Percentiles rank a stretch among this genome's conserved stretches.
These are phyloP conservation scores for Diprion similis DNA, from an alignment of 1,140 invertebrate genomes.

Conservation along the genomic window DNA sequence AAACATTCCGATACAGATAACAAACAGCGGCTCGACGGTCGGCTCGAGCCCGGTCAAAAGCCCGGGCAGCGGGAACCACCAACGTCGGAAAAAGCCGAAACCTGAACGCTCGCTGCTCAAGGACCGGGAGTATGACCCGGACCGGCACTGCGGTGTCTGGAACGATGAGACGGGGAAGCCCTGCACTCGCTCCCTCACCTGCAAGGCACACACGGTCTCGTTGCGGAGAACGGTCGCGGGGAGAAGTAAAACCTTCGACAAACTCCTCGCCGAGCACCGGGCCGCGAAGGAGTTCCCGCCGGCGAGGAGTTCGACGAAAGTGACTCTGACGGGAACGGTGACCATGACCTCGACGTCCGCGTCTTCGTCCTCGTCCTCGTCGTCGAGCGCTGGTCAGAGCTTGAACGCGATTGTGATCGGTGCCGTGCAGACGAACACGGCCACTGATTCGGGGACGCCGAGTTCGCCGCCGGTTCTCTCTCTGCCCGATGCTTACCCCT, in stretches of 20 bases:
- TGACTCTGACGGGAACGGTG: constrained; percentile 44
- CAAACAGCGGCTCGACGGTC: constrained; percentile 42
- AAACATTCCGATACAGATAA: constrained; percentile 37
- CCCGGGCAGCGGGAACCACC: constrained; percentile 45
- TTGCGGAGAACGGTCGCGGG: constrained; percentile 76
- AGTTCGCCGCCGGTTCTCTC: constrained; percentile 58
- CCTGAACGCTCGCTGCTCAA: constrained; percentile 68
- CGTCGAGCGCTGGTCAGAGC: constrained; percentile 19
- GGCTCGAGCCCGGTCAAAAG: constrained; percentile 51
- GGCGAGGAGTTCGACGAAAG: constrained; percentile 42
- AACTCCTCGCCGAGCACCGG: constrained; percentile 78
- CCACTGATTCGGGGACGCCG: constrained; percentile 43
- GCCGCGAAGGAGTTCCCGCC: constrained; percentile 66
- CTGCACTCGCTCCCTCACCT: constrained; percentile 83
- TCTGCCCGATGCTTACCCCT: constrained; percentile 57
- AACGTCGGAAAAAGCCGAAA: constrained; percentile 64
- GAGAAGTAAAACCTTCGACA: constrained; percentile 79
- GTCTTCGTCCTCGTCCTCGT: constrained; percentile 25
- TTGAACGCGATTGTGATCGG: constrained; percentile 33
- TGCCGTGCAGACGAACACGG: constrained; percentile 34
- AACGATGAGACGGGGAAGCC: constrained; percentile 73
- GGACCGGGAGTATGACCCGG: constrained; percentile 78
- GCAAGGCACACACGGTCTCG: constrained; percentile 83
- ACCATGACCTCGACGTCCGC: constrained; percentile 20
- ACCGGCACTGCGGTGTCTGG: constrained; percentile 82